phyloP scores from a whole-genome alignment of 2,797 vertebrate genomes.

The Peromyscus nudipes region DNA sequence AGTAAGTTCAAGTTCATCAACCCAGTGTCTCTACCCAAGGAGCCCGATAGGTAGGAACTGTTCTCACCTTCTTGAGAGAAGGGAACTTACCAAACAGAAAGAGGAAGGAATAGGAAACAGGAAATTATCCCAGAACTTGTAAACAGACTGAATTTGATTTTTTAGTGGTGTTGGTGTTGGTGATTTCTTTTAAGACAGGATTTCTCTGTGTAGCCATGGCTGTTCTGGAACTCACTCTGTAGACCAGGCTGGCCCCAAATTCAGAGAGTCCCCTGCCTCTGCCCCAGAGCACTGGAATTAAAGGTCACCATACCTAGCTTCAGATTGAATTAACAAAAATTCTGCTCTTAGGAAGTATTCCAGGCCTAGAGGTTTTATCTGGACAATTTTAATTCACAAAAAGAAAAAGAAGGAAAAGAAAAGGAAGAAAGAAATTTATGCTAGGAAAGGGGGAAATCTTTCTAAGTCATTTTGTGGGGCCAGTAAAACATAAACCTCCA shows the following conservation, averaged over 20 bases:
- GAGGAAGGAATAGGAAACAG: slow-evolving; percentile 42
- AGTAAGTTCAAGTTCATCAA: neutral
- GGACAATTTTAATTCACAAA: slow-evolving; percentile 3
- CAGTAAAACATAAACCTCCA: neutral
- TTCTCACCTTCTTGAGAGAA: neutral
- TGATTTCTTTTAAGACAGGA: neutral
- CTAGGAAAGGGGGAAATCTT: neutral
- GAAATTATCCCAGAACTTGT: neutral
- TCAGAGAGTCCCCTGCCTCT: neutral
- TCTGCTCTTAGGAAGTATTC: slow-evolving; percentile 44
- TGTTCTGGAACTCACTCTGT: neutral
- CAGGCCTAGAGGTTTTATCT: slow-evolving; percentile 2
- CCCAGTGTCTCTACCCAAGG: neutral
- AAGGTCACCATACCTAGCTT: neutral
- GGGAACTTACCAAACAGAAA: neutral
- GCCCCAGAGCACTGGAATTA: neutral
- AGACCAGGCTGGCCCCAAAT: neutral
- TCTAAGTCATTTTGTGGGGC: neutral
- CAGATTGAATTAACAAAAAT: neutral
- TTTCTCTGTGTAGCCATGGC: neutral
- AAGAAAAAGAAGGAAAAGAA: neutral
- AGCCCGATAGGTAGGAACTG: neutral
- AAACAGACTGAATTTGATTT: neutral
- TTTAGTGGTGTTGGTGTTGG: neutral
- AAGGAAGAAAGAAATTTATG: neutral